A percentile compares a stretch with the other conserved stretches of the same genome.
Conservation (phyloP, 1,140 invertebrate species). For the Schmidtea mediterranea region DNA sequence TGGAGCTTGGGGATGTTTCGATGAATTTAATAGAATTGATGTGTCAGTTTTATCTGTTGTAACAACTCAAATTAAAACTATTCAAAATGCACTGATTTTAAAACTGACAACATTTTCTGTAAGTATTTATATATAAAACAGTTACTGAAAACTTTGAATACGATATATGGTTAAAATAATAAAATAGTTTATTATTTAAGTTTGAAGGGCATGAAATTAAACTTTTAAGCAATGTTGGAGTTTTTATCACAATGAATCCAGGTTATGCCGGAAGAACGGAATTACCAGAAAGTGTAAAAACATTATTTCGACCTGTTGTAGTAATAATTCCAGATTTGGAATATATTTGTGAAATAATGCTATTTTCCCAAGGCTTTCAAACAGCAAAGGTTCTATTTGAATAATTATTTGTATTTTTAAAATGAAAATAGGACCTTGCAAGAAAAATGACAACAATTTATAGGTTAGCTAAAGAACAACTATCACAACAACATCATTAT, state of each 20-base stretch:
- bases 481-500: slow-evolving; percentile 69
- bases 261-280: slow-evolving; percentile 62
- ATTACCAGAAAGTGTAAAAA: slow-evolving; percentile 62
- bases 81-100: slow-evolving; percentile 46
- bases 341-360: slow-evolving; percentile 59
- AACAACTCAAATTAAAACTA: slow-evolving; percentile 59
- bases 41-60: slow-evolving; percentile 64
- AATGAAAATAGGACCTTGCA: slow-evolving; percentile 37
- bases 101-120: slow-evolving; percentile 44
- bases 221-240: slow-evolving; percentile 54
- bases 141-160: no score
- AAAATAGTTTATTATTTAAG: slow-evolving; percentile 11
- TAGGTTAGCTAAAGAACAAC: slow-evolving; percentile 48
- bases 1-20: no score
- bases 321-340: slow-evolving; percentile 62
- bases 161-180: no score
- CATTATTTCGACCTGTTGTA: slow-evolving; percentile 57
- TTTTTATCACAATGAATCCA: slow-evolving; percentile 78
- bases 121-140: no score
- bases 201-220: slow-evolving; percentile 56
- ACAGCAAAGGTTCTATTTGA: slow-evolving; percentile 16
- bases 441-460: slow-evolving; percentile 75
- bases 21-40: slow-evolving; percentile 69
- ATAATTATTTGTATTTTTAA: no score
- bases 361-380: slow-evolving; percentile 64